Conservation (phyloP, 2,888 invertebrate genomes). For the Orgyia antiqua region DNA sequence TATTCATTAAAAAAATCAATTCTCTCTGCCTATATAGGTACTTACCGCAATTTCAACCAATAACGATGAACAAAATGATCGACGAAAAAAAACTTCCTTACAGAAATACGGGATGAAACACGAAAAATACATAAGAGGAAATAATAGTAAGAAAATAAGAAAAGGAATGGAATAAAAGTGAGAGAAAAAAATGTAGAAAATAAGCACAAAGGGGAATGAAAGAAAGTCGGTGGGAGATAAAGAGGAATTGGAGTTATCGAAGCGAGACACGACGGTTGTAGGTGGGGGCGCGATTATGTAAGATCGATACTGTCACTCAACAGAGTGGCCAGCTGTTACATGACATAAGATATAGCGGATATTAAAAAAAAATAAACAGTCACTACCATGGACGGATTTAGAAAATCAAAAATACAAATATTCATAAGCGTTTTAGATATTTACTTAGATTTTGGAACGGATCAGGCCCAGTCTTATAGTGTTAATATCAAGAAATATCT, state of each 20-base stretch:
- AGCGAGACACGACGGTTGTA: conserved; percentile 59
- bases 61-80: conserved; percentile 68
- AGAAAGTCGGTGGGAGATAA: conserved; percentile 72
- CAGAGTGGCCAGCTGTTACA: conserved; percentile 22
- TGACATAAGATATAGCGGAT: background rate
- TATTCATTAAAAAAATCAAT: conserved; percentile 70
- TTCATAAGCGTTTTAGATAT: too few species aligned
- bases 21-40: conserved; percentile 45
- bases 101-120: conserved; percentile 58
- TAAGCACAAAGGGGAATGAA: conserved; percentile 74
- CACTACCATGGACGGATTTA: too few species aligned
- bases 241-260: conserved; percentile 76
- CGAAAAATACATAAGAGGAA: conserved; percentile 74
- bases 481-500: too few species aligned
- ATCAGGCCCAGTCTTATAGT: too few species aligned
- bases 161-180: conserved; percentile 69
- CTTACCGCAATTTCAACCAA: conserved; percentile 69
- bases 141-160: conserved; percentile 69
- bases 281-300: conserved; percentile 69
- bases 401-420: too few species aligned
- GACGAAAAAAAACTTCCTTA: conserved; percentile 57
- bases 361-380: background rate
- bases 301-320: conserved; percentile 75
- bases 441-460: too few species aligned
- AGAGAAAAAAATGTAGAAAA: conserved; percentile 72